Evolutionary conservation across 2,888 invertebrate species (phyloP), one percentile per base, ranked within the genome.

Genomic region (Torymus tubicola): DNA sequence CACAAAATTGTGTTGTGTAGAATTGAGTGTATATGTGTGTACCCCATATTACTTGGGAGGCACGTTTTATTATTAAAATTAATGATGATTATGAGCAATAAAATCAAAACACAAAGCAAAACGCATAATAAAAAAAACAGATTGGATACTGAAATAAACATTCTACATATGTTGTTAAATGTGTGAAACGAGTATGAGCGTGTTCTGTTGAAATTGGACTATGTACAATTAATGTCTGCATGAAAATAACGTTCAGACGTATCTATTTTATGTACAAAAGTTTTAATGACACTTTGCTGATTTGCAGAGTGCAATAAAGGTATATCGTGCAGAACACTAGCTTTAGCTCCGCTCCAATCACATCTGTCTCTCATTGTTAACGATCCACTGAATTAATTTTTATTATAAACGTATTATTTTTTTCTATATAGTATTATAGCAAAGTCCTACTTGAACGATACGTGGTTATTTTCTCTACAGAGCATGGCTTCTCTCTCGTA

Each of bases 141-240:
- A 93, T 93, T 93, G 93, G 93, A 93, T 92, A 93, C 92, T 93
- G 93, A 92, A 92, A 92, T 92, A 92, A 92, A 93, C 93, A 93
- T 93, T 93, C 93, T 93, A 92, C 93, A 93, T 92, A 90, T 90
- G 87, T 89, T 85, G 86, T 87, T 86, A 87, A 88, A 87, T 88
- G 87, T 86, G 86, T 85, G 83, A 87, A 86, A 88, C 84, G 86
- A 87, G 89, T 88, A 87, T 88, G 86, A 87, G 87, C 86, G 88
- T 89, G 88, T 90, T 84, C 82, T 73, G 76, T 86, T 81, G 82
- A 84, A 83, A 86, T 80, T 81, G 80, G 81, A 86, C 85, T 87
- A 90, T 91, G 90, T 91, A 91, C 91, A 91, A 84, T 84, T 84
- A 82, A 82, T 65, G 53, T 78, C 24, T 61, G n/a, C 53, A 75